A percentile compares a stretch with the other conserved stretches of the same genome.
Evolutionary conservation across 1,140 invertebrate genomes (phyloP).

Genomic region (Pantala flavescens): DNA sequence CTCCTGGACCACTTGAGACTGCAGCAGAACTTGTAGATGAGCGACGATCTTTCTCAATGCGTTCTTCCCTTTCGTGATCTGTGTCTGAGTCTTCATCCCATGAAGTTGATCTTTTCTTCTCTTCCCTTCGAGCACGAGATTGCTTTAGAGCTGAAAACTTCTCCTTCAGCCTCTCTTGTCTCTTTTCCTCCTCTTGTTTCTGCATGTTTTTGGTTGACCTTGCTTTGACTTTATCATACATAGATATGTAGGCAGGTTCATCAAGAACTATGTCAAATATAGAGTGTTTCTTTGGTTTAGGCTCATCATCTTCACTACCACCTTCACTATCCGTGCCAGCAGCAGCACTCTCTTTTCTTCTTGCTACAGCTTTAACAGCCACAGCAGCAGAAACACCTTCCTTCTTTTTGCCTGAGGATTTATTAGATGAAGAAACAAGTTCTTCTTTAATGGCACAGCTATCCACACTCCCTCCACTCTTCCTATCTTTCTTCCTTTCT

Average conservation of each 20-base stretch:
- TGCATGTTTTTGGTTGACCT: conserved; percentile 86
- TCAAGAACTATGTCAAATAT: conserved; percentile 85
- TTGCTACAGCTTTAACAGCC: conserved; percentile 23
- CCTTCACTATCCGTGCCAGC: conserved; percentile 21
- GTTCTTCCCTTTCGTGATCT: conserved; percentile 27
- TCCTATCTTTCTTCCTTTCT: conserved; percentile 21
- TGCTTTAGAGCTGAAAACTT: conserved; percentile 83
- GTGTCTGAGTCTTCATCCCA: conserved; percentile 73
- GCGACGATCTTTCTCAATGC: not conserved
- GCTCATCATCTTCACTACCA: conserved; percentile 51
- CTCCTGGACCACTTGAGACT: conserved; percentile 20
- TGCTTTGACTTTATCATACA: conserved; percentile 98
- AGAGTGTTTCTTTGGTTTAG: conserved; percentile 60
- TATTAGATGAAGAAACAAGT: not conserved
- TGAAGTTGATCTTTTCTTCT: conserved; percentile 76
- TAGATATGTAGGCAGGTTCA: conserved; percentile 84
- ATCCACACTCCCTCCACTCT: not conserved
- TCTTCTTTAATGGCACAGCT: not conserved
- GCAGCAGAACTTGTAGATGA: not conserved
- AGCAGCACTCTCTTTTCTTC: conserved; percentile 25
- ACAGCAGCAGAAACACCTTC: not conserved
- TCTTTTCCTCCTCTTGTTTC: conserved; percentile 78
- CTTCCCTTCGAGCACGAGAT: conserved; percentile 67
- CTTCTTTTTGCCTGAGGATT: conserved; percentile 12
- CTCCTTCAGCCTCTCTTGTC: conserved; percentile 74